Base-by-base conservation (phyloP, 2,113 vertebrate genomes). In the Melospiza melodia region DNA sequence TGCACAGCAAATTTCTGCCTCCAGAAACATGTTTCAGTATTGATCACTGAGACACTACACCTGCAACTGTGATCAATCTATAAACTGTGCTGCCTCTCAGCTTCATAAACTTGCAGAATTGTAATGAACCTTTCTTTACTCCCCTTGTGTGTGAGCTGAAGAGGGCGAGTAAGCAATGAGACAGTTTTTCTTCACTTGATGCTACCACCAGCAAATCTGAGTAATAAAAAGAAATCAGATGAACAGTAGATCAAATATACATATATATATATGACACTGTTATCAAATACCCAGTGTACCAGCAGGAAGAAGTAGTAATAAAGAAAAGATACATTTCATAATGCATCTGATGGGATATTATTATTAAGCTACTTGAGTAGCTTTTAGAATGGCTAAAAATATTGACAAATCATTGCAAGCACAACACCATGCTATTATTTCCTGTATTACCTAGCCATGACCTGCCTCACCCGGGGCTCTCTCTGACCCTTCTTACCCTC, bases 1-100 rank as follows among this genome's bases (percentile, higher is more conserved):
- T 18, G 72, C 35, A 72, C 43, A 89, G 74, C 82, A 94, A 81
- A 95, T 95, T 84, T 93, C 72, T 94, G 69, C 75, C 65, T 91
- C 46, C 72, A 85, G 81, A 89, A 94, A 78, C 75, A 31, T 63
- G 46, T 93, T 94, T 95, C 20, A 14, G 73, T 71, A 95, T 59
- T 93, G 88, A 90, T 93, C 67, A 25, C 5, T 8, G n/a, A 96
- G 88, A 92, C 62, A 66, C 62, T 69, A 87, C 83, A 78, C 52
- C 48, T 83, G 90, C 81, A 92, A 84, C 30, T 43, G 57, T 31
- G 61, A 93, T 51, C 87, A 65, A 83, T 81, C 72, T 63, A 31
- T 76, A 59, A 22, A 52, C 54, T 55, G 46, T 48, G 35, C 59
- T 84, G 49, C 17, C 35, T 84, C 72, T 67, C 71, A 91, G 57